Evolutionary conservation across 2,888 invertebrate species (phyloP), one percentile per base, ranked within the genome.

Genomic region (Calameuta pallipes): DNA sequence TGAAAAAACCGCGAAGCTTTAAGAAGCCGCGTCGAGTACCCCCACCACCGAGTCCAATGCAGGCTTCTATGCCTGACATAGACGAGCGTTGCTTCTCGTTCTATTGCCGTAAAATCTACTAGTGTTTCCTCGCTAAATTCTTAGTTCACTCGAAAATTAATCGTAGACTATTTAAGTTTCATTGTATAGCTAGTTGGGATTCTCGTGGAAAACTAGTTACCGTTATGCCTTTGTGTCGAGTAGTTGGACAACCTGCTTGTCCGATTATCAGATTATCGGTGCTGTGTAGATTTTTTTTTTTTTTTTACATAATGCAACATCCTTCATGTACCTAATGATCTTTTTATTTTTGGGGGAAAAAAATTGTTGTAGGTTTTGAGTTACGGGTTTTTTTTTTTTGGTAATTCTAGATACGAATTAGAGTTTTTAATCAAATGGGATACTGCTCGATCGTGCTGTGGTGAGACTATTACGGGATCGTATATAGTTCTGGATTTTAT

Each of bases 1-100:
- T 88, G 90, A 91, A 91, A 87, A 91, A 91, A 91, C 87, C 89
- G 88, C 88, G 87, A 90, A 89, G 90, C 91, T 91, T 91, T 91
- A 91, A 91, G 90, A 90, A 90, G 90, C 87, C 88, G 85, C 85
- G 89, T 89, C 79, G 83, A 78, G 83, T 85, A 88, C 88, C 91
- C 91, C 91, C 90, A 87, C 90, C 87, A 90, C 86, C 86, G 87
- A 90, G 91, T 90, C 83, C 86, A 85, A 85, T 88, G 86, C 87
- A 85, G 83, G 86, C 90, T 87, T 85, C 90, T 91, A 91, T 89
- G 86, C 85, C 84, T 85, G 87, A 85, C 90, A 90, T 90, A 90
- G 90, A 89, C 87, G 85, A 89, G 88, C 82, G 81, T 80, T 82
- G 84, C 84, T 85, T 83, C 23, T 34, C 15, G 74, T 23, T 34